A percentile compares a stretch with the other conserved stretches of the same genome.
Conservation (phyloP, 2,888 invertebrate species). For the Coleophora deauratella region DNA sequence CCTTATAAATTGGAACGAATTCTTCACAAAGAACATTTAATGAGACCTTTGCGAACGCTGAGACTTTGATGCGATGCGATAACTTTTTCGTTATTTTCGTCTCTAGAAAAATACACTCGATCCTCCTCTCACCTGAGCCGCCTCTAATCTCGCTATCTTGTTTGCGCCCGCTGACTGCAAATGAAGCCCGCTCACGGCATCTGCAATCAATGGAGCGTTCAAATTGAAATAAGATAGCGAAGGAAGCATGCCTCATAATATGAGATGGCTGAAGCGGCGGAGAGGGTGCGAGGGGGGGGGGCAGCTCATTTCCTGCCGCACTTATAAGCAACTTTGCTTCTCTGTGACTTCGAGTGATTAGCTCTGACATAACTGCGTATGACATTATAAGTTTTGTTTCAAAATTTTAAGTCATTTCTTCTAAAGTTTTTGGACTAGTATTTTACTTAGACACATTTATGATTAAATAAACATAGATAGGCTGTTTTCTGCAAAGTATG, state of each 20-base stretch:
- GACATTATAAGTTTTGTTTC: too few relatives aligned
- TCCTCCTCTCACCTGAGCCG: slow-evolving; percentile 33
- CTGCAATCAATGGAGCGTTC: slow-evolving; percentile 72
- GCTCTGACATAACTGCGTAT: not conserved
- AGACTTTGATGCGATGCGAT: slow-evolving; percentile 69
- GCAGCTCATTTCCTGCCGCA: slow-evolving; percentile 27
- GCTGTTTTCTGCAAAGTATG: too few relatives aligned
- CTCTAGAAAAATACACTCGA: slow-evolving; percentile 45
- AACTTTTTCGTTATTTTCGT: slow-evolving; percentile 69
- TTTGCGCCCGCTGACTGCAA: slow-evolving; percentile 45
- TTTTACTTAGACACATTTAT: too few relatives aligned
- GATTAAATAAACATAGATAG: too few relatives aligned
- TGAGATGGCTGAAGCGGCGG: slow-evolving; percentile 15
- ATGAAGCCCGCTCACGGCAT: slow-evolving; percentile 57
- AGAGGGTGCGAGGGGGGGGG: too few relatives aligned
- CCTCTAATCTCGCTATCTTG: slow-evolving; percentile 30
- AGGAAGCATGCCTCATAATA: slow-evolving; percentile 58
- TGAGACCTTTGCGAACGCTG: slow-evolving; percentile 62
- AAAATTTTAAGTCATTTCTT: too few relatives aligned
- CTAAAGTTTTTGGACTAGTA: too few relatives aligned
- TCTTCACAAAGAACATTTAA: slow-evolving; percentile 68
- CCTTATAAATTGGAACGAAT: slow-evolving; percentile 65
- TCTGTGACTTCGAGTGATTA: slow-evolving; percentile 3
- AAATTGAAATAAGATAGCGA: slow-evolving; percentile 71
- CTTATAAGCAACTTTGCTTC: slow-evolving; percentile 6